Evolutionary conservation across 2,888 invertebrate genomes (phyloP), one percentile per base, ranked within the genome.

Genomic region (Cetonia aurata): DNA sequence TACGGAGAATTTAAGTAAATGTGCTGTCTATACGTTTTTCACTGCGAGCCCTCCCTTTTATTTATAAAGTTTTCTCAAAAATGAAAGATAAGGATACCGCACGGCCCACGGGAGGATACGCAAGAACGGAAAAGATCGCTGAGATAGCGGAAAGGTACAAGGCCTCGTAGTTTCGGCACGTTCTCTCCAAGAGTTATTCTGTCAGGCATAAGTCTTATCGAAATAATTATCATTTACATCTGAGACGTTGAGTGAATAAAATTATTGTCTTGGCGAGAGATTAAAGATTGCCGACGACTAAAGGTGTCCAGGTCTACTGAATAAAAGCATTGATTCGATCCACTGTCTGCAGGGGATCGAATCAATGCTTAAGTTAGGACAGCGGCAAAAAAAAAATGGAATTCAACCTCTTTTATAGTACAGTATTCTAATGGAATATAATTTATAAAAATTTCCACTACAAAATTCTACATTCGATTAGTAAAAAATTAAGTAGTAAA

Each of bases 141-240:
- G n/a, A 12, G 46, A 12, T 19, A 50, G 50, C 19, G 50, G 50
- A n/a, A 13, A 50, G 50, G 50, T 19, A 50, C 15, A 17, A 15
- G 4, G 13, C 9, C 46, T 15, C 48, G 50, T 48, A 65, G 48
- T 50, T 50, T 37, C 31, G 50, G 65, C 65, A 65, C 65, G 65
- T 65, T 65, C 48, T 15, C 25, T 33, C 31, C 37, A 52, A 53
- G 41, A 59, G 59, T 50, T 50, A 66, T 52, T 66, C 33, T 31
- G 13, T 50, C 44, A 41, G 52, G 66, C 66, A 50, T 53, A 50
- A 66, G 66, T 66, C 66, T 66, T 66, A 66, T 66, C 66, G 52
- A 52, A 52, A 66, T 66, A 66, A 66, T 66, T 66, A 66, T 66
- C 66, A 52, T 25, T 52, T 52, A 50, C 52, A 52, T 52, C 52